Percentiles rank a stretch among this genome's conserved stretches.
Conservation (phyloP, 2,113 vertebrate species). For the Bufo bufo region DNA sequence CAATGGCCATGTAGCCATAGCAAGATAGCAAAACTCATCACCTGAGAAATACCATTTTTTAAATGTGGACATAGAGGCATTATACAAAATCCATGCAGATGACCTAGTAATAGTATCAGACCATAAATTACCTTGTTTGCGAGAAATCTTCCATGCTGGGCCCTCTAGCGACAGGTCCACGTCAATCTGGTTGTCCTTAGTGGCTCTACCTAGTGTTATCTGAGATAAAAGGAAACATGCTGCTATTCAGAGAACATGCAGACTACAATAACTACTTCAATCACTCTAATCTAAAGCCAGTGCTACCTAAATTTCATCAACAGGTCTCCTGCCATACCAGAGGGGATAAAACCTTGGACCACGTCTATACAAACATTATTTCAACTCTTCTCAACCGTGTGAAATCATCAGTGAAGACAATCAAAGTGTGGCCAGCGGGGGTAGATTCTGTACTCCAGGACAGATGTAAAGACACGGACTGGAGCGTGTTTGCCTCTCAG, state of each 20-base stretch:
- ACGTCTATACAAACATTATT: too few relatives aligned
- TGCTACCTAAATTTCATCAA: too few relatives aligned
- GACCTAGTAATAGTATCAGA: not conserved
- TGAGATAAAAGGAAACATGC: conserved; percentile 56
- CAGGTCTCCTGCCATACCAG: too few relatives aligned
- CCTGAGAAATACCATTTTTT: not conserved
- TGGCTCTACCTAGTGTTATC: conserved; percentile 93
- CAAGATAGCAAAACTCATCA: not conserved
- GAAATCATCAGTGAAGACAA: too few relatives aligned
- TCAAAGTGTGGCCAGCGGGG: too few relatives aligned
- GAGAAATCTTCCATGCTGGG: conserved; percentile 95
- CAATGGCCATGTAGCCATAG: not conserved
- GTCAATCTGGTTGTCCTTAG: conserved; percentile 95
- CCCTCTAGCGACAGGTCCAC: conserved; percentile 93
- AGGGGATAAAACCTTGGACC: too few relatives aligned
- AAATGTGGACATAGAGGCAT: not conserved
- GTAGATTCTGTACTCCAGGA: too few relatives aligned
- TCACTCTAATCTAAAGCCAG: too few relatives aligned
- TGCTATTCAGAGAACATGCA: not conserved
- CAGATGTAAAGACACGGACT: too few relatives aligned
- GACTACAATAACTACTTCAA: too few relatives aligned
- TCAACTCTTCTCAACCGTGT: too few relatives aligned
- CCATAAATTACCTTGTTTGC: conserved; percentile 84
- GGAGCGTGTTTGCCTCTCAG: too few relatives aligned
- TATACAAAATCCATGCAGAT: not conserved